phyloP scores from a whole-genome alignment of 2,797 vertebrate species.

The Philypnodon macrostomus region DNA sequence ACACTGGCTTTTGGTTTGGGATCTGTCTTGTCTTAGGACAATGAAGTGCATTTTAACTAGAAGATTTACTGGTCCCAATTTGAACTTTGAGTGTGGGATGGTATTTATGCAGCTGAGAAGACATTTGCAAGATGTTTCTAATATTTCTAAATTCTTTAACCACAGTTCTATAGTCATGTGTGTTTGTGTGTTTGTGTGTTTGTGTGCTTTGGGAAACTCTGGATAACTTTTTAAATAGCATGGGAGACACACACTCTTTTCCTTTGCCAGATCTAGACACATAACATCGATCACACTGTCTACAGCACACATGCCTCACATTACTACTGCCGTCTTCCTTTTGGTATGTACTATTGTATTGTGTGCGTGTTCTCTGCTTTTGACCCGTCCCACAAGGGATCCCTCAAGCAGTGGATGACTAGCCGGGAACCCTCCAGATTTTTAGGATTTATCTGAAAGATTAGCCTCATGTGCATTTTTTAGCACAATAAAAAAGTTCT shows the following conservation, averaged over 20 bases:
- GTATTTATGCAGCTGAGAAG: constrained; percentile 55
- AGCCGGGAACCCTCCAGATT: no score
- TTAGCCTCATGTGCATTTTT: no score
- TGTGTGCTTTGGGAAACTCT: constrained; percentile 51
- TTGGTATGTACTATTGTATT: constrained; percentile 6
- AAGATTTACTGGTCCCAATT: constrained; percentile 25
- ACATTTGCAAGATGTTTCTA: constrained; percentile 52
- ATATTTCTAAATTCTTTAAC: constrained; percentile 43
- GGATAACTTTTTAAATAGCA: constrained; percentile 48
- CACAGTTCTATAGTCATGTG: constrained; percentile 26
- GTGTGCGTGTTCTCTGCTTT: constrained; percentile 6
- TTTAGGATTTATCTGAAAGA: no score
- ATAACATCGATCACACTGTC: constrained; percentile 30
- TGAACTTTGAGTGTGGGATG: constrained; percentile 51
- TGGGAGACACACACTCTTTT: constrained; percentile 26
- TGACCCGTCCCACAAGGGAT: background rate
- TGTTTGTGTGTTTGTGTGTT: no score
- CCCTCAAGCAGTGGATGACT: no score
- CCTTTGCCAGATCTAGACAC: constrained; percentile 33
- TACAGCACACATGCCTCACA: constrained; percentile 65
- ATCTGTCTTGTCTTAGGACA: no score
- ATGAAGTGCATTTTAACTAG: no score
- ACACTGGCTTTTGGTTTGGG: no score
- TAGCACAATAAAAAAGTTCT: no score
- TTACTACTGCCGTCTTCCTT: constrained; percentile 61